Conservation (phyloP, 2,113 vertebrate genomes). For the Lophochroa leadbeateri region DNA sequence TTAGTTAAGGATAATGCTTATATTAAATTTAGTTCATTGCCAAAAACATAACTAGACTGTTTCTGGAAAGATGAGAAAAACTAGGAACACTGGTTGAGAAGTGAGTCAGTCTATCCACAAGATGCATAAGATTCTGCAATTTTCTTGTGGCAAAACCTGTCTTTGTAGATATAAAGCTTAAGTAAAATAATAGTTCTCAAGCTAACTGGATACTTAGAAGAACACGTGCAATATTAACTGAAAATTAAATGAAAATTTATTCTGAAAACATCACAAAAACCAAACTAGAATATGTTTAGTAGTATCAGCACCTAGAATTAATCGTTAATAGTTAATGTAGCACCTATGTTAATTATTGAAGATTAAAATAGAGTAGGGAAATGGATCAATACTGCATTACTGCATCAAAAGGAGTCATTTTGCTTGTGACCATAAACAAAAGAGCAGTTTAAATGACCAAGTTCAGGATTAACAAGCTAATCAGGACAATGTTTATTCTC, state of each 20-base stretch:
- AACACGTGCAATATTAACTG: neutral
- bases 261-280: neutral
- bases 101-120: neutral
- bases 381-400: neutral
- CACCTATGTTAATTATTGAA: neutral
- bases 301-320: neutral
- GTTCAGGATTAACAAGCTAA: neutral
- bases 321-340: neutral
- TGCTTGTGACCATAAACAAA: neutral
- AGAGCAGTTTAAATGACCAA: neutral
- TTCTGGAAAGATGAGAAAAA: neutral
- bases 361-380: neutral
- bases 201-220: neutral
- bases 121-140: neutral
- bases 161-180: neutral
- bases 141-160: neutral
- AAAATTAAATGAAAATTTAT: neutral
- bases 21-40: neutral
- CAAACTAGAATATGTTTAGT: neutral
- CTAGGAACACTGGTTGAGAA: neutral
- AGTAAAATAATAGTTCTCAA: neutral
- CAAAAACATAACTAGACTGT: neutral
- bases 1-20: neutral
- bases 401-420: neutral
- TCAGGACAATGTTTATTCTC: neutral